Conservation (phyloP, 2,888 invertebrate genomes). For the Dryomyza anilis region DNA sequence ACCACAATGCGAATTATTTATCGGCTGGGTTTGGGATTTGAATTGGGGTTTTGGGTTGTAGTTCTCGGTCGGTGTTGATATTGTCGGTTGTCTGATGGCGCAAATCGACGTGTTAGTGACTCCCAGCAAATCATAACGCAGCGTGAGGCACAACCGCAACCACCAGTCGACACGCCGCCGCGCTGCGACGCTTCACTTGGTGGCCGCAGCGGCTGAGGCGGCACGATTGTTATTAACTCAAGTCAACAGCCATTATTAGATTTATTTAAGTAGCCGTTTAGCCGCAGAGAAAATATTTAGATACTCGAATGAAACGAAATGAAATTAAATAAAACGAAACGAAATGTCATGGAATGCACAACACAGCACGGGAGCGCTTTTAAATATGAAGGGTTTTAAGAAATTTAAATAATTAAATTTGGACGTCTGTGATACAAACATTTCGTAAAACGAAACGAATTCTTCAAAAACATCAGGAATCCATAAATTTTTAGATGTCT, state of each 20-base stretch:
- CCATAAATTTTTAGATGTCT: too few species aligned
- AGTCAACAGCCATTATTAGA: constrained; percentile 44
- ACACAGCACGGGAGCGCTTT: neutral
- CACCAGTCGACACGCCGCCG: neutral
- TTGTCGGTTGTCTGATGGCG: neutral
- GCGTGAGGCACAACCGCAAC: neutral
- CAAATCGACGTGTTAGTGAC: neutral
- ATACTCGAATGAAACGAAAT: neutral
- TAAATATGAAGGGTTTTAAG: too few species aligned
- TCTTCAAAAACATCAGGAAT: too few species aligned
- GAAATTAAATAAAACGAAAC: neutral
- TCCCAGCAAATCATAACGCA: neutral
- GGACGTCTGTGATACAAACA: neutral
- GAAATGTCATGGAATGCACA: neutral
- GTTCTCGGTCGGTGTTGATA: too few species aligned
- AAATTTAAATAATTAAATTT: neutral
- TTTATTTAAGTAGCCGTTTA: constrained; percentile 43
- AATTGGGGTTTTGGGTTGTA: neutral
- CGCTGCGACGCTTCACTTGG: neutral
- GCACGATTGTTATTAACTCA: constrained; percentile 19
- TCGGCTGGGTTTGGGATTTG: neutral
- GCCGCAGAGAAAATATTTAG: neutral
- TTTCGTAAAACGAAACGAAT: too few species aligned
- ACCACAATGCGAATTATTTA: neutral
- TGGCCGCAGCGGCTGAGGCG: neutral